Conservation (phyloP, 2,797 vertebrate genomes). For the Sebastes wilsoni region DNA sequence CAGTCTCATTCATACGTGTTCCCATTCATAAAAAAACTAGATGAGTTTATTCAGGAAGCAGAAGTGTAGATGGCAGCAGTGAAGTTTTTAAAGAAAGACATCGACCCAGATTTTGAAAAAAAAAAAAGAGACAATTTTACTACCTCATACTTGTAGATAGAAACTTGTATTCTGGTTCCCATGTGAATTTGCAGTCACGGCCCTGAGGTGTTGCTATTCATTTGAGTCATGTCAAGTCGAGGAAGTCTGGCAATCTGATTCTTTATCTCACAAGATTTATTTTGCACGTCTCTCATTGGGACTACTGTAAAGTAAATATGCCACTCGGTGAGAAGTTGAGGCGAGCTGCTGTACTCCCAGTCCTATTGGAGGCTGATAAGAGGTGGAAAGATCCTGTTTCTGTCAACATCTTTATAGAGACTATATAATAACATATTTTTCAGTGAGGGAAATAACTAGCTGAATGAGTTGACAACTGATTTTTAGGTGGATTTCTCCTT, state of each 20-base stretch:
- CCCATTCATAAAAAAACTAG: conserved; percentile 55
- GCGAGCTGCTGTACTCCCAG: conserved; percentile 16
- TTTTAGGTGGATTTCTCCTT: conserved; percentile 14
- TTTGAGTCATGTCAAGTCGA: conserved; percentile 46
- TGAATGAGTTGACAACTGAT: background rate
- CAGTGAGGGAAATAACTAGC: background rate
- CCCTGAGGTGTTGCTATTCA: conserved; percentile 32
- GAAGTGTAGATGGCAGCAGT: background rate
- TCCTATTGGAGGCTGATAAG: conserved; percentile 39
- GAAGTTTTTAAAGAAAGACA: background rate
- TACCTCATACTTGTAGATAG: background rate
- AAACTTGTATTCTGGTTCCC: conserved; percentile 20
- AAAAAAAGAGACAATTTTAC: background rate
- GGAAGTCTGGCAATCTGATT: conserved; percentile 47
- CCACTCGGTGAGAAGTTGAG: conserved; percentile 25
- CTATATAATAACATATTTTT: background rate
- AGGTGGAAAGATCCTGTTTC: conserved; percentile 2
- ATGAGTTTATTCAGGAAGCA: conserved; percentile 1
- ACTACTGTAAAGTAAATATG: conserved; percentile 45
- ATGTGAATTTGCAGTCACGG: conserved; percentile 22
- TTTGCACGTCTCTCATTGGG: conserved; percentile 41
- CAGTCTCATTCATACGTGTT: conserved; percentile 59
- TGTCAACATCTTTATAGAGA: conserved; percentile 12
- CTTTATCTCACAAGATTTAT: conserved; percentile 58
- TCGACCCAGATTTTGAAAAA: background rate